phyloP scores from a whole-genome alignment of 2,888 invertebrate species.

The Liodrosophila aerea region DNA sequence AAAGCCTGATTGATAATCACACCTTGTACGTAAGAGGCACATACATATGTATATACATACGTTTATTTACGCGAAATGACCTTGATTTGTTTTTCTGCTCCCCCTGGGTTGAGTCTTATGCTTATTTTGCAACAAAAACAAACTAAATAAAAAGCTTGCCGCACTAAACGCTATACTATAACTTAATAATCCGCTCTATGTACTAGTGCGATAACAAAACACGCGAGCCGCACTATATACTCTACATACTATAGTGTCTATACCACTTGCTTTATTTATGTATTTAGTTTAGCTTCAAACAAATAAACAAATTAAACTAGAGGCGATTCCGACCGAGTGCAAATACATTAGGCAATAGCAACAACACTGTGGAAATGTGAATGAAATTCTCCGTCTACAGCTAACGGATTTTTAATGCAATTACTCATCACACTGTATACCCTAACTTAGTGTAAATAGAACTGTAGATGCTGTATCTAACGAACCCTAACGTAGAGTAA shows the following conservation, averaged over 20 bases:
- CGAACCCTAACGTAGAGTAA: no score
- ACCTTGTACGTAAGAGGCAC: conserved; percentile 21
- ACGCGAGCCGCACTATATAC: conserved; percentile 5
- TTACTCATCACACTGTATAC: background rate
- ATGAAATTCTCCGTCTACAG: conserved; percentile 41
- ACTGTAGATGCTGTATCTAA: no score
- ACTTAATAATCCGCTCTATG: no score
- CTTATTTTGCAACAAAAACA: conserved; percentile 18
- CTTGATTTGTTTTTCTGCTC: conserved; percentile 44
- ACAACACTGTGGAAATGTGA: conserved; percentile 27
- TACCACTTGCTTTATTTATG: conserved; percentile 10
- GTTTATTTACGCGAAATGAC: conserved; percentile 46
- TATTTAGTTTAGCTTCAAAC: conserved; percentile 11
- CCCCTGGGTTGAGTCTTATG: background rate
- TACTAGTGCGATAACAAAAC: conserved; percentile 29
- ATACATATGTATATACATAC: conserved; percentile 13
- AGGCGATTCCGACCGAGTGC: conserved; percentile 43
- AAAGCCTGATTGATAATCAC: conserved; percentile 20
- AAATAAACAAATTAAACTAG: conserved; percentile 51
- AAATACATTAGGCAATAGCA: conserved; percentile 30
- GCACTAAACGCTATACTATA: conserved; percentile 9
- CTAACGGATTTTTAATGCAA: background rate
- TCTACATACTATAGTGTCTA: no score
- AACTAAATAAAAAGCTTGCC: conserved; percentile 17
- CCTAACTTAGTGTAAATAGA: background rate